Conservation (phyloP, 2,113 vertebrate genomes). For the Australoheros scitulus region DNA sequence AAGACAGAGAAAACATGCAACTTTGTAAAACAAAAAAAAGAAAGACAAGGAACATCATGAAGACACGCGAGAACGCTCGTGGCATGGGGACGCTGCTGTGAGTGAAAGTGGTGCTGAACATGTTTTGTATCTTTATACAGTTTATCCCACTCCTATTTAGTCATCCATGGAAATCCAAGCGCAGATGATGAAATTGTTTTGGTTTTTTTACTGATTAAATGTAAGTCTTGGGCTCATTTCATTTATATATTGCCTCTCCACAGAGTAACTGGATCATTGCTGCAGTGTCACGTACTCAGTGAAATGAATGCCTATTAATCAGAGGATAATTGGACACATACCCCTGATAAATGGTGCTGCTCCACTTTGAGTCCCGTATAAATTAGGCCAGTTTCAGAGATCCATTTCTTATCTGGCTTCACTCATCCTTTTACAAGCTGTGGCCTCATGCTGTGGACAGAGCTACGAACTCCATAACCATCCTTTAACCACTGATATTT, state of each 20-base stretch:
- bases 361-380: slow-evolving; percentile 74
- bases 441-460: slow-evolving; percentile 37
- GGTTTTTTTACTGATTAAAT: slow-evolving; percentile 45
- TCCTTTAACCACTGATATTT: slow-evolving; percentile 13
- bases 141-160: slow-evolving; percentile 30
- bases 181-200: slow-evolving; percentile 38
- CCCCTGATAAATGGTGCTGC: slow-evolving; percentile 72
- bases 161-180: slow-evolving; percentile 43
- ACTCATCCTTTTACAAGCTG: slow-evolving; percentile 62
- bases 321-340: slow-evolving; percentile 78
- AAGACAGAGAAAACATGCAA: slow-evolving; percentile 1
- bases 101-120: background rate
- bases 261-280: slow-evolving; percentile 76
- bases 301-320: slow-evolving; percentile 78
- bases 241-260: slow-evolving; percentile 50
- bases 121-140: slow-evolving; percentile 4
- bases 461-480: slow-evolving; percentile 13
- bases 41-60: background rate
- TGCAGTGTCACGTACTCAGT: slow-evolving; percentile 60
- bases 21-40: background rate
- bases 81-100: background rate
- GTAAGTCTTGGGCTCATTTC: slow-evolving; percentile 65
- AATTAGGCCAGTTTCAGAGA: slow-evolving; percentile 73
- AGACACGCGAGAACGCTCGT: background rate
- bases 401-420: slow-evolving; percentile 72